Evolutionary conservation across 2,888 invertebrate species (phyloP).

Genomic region (Acleris cristana): DNA sequence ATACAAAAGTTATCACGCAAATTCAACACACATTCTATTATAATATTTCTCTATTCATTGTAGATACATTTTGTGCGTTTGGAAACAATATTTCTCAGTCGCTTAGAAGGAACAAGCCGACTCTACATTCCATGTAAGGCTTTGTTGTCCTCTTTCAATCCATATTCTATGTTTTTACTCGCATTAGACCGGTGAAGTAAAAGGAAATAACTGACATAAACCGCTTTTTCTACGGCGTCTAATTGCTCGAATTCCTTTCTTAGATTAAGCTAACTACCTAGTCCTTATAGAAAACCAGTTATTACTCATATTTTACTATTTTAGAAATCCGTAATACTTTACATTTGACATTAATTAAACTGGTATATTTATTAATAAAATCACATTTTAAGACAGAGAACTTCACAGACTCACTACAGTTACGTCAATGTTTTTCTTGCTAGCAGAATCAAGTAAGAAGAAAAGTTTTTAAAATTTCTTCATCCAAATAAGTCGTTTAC

Average conservation of each 20-base stretch:
- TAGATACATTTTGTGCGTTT: constrained; percentile 17
- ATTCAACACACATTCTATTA: no score
- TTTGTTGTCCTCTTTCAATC: constrained; percentile 26
- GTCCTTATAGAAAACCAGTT: constrained; percentile 16
- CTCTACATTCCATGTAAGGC: constrained; percentile 28
- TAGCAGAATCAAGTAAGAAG: no score
- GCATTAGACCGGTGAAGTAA: constrained; percentile 9
- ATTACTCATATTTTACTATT: background rate
- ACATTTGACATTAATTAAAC: no score
- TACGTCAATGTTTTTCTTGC: no score
- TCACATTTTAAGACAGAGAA: no score
- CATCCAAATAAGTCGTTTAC: no score
- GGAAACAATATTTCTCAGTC: constrained; percentile 29
- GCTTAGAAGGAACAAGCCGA: constrained; percentile 18
- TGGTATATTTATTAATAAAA: no score
- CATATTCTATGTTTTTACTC: constrained; percentile 18
- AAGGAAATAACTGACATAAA: constrained; percentile 20
- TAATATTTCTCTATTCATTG: background rate
- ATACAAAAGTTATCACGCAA: no score
- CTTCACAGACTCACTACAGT: no score
- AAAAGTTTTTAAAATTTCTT: no score
- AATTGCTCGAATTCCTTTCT: constrained; percentile 18
- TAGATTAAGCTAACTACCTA: background rate
- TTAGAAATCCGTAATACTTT: no score
- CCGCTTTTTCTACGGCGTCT: constrained; percentile 22